Evolutionary conservation across 2,113 vertebrate species (phyloP).

Genomic region (Muntiacus reevesi): DNA sequence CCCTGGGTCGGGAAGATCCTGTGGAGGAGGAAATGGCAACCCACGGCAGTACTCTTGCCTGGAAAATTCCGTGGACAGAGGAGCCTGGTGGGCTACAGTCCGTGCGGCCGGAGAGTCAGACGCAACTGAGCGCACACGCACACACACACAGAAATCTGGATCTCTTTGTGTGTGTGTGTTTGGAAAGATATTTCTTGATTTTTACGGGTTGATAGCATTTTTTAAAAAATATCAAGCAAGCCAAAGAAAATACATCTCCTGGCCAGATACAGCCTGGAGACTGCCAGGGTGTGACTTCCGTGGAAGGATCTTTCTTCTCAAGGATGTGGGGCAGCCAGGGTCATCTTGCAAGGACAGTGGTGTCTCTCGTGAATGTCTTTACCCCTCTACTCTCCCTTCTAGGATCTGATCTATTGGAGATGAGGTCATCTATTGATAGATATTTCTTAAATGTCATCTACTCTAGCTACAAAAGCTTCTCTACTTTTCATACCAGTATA

Average conservation of each 20-base stretch:
- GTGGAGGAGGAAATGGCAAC: background rate
- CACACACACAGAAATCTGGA: background rate
- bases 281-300: too few relatives aligned
- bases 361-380: background rate
- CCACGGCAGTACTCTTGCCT: background rate
- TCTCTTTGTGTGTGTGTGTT: background rate
- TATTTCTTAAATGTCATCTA: background rate
- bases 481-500: background rate
- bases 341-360: background rate
- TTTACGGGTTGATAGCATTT: background rate
- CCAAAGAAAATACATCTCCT: background rate
- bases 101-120: background rate
- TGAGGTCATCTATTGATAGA: background rate
- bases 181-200: background rate
- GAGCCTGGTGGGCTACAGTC: background rate
- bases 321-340: background rate
- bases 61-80: background rate
- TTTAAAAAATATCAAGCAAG: background rate
- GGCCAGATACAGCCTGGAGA: background rate
- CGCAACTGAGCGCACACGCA: rapidly evolving
- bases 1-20: background rate
- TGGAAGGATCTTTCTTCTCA: background rate
- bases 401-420: background rate
- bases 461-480: background rate
- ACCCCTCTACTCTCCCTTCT: background rate